Conservation (phyloP, 2,888 invertebrate species). For the Osmoderma eremita region DNA sequence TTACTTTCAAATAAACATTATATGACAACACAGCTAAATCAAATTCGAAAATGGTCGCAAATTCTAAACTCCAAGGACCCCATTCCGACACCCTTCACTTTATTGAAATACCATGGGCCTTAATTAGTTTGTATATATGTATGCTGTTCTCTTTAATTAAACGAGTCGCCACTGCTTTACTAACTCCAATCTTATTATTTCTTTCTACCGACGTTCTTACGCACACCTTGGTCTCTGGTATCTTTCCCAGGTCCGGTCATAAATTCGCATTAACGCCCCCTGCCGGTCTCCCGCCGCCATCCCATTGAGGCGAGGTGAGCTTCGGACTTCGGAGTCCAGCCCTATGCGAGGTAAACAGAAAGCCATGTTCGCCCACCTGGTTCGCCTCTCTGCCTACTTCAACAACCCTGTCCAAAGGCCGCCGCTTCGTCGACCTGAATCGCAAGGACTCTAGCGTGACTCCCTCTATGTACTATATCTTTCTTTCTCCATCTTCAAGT, state of each 20-base stretch:
- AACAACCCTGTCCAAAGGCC: slow-evolving; percentile 41
- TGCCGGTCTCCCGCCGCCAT: neutral
- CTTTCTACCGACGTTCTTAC: slow-evolving; percentile 21
- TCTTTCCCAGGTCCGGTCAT: slow-evolving; percentile 41
- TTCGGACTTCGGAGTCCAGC: neutral
- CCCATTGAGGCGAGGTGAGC: too few species aligned
- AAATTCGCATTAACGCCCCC: slow-evolving; percentile 46
- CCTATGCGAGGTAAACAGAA: slow-evolving; percentile 42
- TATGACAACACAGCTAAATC: too few species aligned
- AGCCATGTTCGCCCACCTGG: slow-evolving; percentile 45
- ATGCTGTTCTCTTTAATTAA: too few species aligned
- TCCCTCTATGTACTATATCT: neutral
- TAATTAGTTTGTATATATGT: too few species aligned
- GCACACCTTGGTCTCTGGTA: slow-evolving; percentile 28
- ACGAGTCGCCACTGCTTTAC: neutral
- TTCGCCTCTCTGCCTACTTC: slow-evolving; percentile 37
- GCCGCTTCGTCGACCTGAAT: slow-evolving; percentile 37
- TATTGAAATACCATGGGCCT: too few species aligned
- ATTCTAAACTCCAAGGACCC: too few species aligned
- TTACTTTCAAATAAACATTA: too few species aligned
- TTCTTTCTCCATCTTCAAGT: neutral
- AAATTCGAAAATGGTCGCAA: too few species aligned
- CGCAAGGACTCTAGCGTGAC: neutral
- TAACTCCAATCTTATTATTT: neutral
- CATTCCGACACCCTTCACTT: too few species aligned